Evolutionary conservation across 1,140 invertebrate genomes (phyloP).

Genomic region (Eupeodes corollae): DNA sequence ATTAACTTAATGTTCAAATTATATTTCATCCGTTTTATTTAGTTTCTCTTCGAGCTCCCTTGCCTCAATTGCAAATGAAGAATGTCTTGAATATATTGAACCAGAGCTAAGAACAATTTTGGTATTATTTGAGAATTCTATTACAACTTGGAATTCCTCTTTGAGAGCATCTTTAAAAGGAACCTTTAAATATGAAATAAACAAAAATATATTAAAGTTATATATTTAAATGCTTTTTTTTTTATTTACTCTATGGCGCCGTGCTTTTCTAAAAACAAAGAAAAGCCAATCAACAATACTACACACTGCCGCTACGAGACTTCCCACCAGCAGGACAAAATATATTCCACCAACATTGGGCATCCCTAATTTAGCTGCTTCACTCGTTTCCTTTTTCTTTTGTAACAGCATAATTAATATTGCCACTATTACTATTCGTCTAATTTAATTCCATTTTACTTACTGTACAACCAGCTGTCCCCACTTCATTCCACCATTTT

Average conservation of each 20-base stretch:
- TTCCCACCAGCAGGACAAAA: conserved; percentile 47
- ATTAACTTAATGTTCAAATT: too few relatives aligned
- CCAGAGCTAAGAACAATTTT: conserved; percentile 23
- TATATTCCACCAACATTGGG: conserved; percentile 62
- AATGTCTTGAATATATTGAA: conserved; percentile 27
- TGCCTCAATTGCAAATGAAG: conserved; percentile 17
- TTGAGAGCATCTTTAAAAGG: conserved; percentile 53
- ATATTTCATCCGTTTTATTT: too few relatives aligned
- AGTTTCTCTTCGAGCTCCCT: conserved; percentile 2
- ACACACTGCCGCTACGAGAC: conserved; percentile 29
- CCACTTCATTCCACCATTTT: conserved; percentile 87
- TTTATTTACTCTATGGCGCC: conserved; percentile 25
- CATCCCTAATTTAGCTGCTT: conserved; percentile 33
- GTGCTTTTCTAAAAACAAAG: conserved; percentile 26
- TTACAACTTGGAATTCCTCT: conserved; percentile 61
- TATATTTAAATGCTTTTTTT: neutral
- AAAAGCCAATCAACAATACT: conserved; percentile 33
- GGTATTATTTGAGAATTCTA: conserved; percentile 26
- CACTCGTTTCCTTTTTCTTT: conserved; percentile 15
- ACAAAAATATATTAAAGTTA: neutral
- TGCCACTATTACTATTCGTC: too few relatives aligned
- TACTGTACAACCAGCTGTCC: conserved; percentile 61
- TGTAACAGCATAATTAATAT: neutral
- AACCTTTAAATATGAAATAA: conserved; percentile 38
- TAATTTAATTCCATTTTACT: too few relatives aligned